Evolutionary conservation across 2,113 vertebrate species (phyloP).

Genomic region (Eleginops maclovinus): DNA sequence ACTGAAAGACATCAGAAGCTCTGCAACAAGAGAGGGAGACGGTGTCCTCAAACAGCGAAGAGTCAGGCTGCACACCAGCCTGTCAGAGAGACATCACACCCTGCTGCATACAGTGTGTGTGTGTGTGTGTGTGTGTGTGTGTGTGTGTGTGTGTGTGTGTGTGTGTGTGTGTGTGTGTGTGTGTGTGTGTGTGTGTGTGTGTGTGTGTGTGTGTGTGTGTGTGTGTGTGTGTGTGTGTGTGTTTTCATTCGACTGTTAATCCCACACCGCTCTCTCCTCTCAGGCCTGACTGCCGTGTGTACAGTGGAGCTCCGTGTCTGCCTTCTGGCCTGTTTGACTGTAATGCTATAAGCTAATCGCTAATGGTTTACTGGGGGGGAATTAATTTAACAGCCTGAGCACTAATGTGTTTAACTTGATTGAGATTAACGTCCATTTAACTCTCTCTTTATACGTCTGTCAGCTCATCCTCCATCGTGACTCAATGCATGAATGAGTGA

Average conservation of each 20-base stretch:
- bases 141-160: conserved; percentile 13
- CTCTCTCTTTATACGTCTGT: conserved; percentile 18
- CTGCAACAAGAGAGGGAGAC: conserved; percentile 25
- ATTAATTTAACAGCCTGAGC: conserved; percentile 53
- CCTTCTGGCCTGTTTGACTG: conserved; percentile 45
- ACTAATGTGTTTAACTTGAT: conserved; percentile 66
- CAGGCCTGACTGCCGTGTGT: conserved; percentile 8
- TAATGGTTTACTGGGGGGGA: conserved; percentile 32
- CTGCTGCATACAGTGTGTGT: conserved; percentile 38
- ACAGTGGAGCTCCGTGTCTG: conserved; percentile 1
- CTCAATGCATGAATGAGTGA: conserved; percentile 29
- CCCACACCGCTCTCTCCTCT: conserved; percentile 3
- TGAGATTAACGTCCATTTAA: conserved; percentile 63
- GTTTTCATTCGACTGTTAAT: conserved; percentile 42
- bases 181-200: conserved; percentile 9
- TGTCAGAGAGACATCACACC: conserved; percentile 58
- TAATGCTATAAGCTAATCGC: conserved; percentile 54
- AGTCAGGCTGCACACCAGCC: conserved; percentile 38
- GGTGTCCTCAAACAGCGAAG: conserved; percentile 27
- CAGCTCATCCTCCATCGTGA: neutral
- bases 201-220: conserved; percentile 15
- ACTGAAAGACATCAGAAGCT: neutral
- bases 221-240: neutral
- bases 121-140: conserved; percentile 33
- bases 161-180: conserved; percentile 22